Evolutionary conservation across 2,888 invertebrate genomes (phyloP).

Genomic region (Acanthosepion lycidas): DNA sequence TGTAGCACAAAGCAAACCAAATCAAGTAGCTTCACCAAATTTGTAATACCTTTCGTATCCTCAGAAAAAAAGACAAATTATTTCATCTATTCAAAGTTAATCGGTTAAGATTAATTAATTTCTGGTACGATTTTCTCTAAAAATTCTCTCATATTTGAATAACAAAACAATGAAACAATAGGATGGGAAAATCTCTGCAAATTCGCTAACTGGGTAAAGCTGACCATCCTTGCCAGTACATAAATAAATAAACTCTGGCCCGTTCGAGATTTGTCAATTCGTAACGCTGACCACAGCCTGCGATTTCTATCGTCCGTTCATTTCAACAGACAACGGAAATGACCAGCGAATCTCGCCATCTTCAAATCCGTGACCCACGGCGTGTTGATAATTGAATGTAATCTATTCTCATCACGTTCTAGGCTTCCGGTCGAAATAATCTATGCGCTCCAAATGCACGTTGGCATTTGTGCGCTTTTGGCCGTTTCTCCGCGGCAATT

Average conservation of each 20-base stretch:
- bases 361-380: neutral
- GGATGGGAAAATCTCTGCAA: neutral
- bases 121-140: no score
- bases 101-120: no score
- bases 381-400: conserved; percentile 8
- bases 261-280: neutral
- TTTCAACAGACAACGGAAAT: conserved; percentile 33
- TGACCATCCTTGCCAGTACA: neutral
- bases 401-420: neutral
- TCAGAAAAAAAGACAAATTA: no score
- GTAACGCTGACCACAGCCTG: neutral
- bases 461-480: neutral
- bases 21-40: no score
- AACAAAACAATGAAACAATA: no score
- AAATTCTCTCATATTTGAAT: no score
- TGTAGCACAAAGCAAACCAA: no score
- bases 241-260: neutral
- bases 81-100: no score
- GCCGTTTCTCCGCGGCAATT: neutral
- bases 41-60: no score
- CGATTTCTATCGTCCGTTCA: neutral
- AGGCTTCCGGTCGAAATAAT: neutral
- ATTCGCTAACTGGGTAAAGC: neutral
- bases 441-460: neutral
- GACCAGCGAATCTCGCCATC: neutral